Evolutionary conservation across 2,888 invertebrate species (phyloP).

Genomic region (Drosophila yooni): DNA sequence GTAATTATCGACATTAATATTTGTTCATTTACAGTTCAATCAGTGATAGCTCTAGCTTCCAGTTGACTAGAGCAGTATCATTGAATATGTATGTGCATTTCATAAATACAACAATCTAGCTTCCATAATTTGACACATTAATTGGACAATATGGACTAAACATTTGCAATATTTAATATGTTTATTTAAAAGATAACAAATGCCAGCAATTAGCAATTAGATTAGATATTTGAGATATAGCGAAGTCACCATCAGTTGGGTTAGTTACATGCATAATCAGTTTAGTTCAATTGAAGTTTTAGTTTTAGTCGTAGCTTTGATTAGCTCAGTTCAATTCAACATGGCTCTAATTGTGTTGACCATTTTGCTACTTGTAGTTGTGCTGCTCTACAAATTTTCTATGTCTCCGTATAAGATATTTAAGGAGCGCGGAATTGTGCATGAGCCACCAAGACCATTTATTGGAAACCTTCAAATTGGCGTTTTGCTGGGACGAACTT

Average conservation of each 20-base stretch:
- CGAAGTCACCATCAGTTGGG: neutral
- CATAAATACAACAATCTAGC: neutral
- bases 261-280: neutral
- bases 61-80: conserved; percentile 14
- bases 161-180: neutral
- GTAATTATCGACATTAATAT: conserved; percentile 20
- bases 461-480: conserved; percentile 51
- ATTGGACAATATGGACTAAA: neutral
- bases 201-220: neutral
- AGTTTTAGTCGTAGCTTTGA: conserved; percentile 12
- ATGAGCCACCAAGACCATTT: conserved; percentile 48
- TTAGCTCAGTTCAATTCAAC: conserved; percentile 14
- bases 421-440: conserved; percentile 48
- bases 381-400: conserved; percentile 51
- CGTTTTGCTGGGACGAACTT: conserved; percentile 28
- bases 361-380: conserved; percentile 30
- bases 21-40: conserved; percentile 27
- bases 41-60: conserved; percentile 3
- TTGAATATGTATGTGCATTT: neutral
- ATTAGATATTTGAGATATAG: neutral
- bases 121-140: neutral
- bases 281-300: conserved; percentile 6
- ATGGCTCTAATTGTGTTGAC: conserved; percentile 44
- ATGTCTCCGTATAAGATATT: conserved; percentile 44
- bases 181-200: neutral